Conservation (phyloP, 2,113 vertebrate species). For the Solea solea region DNA sequence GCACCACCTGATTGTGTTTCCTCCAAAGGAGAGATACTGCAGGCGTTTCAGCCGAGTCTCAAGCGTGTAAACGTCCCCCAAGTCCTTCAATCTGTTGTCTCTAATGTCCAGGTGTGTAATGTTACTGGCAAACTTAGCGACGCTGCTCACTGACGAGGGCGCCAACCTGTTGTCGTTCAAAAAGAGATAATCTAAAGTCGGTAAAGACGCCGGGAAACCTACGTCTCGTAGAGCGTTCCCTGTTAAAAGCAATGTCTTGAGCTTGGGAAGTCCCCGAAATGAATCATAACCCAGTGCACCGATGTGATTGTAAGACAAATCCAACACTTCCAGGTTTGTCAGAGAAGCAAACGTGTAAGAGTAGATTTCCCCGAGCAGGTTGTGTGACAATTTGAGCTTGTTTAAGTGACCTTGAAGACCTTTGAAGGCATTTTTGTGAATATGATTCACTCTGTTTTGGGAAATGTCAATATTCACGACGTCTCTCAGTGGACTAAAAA, state of each 20-base stretch:
- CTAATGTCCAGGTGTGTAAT: constrained; percentile 72
- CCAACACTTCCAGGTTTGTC: constrained; percentile 68
- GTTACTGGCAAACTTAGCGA: constrained; percentile 29
- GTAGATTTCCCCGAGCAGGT: constrained; percentile 86
- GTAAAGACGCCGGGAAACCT: constrained; percentile 65
- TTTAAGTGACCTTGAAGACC: constrained; percentile 81
- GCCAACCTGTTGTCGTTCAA: constrained; percentile 83
- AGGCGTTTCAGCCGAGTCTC: constrained; percentile 65
- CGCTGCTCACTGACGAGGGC: neutral
- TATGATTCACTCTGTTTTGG: constrained; percentile 85
- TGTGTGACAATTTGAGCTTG: constrained; percentile 85
- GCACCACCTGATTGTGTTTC: constrained; percentile 84
- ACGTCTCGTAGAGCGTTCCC: constrained; percentile 85
- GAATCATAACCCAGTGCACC: constrained; percentile 74
- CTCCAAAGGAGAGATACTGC: constrained; percentile 69
- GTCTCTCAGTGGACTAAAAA: constrained; percentile 79
- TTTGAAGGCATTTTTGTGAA: constrained; percentile 81
- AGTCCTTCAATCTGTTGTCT: constrained; percentile 81
- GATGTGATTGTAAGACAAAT: constrained; percentile 89
- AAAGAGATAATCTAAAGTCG: constrained; percentile 59
- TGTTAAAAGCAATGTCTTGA: constrained; percentile 78
- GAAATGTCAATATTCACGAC: constrained; percentile 79
- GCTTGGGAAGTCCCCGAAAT: constrained; percentile 76
- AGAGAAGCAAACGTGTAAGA: constrained; percentile 82
- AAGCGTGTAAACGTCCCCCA: constrained; percentile 77